These are phyloP conservation scores for Channallabes apus DNA, from an alignment of 2,797 vertebrate genomes.

Conservation along the genomic window DNA sequence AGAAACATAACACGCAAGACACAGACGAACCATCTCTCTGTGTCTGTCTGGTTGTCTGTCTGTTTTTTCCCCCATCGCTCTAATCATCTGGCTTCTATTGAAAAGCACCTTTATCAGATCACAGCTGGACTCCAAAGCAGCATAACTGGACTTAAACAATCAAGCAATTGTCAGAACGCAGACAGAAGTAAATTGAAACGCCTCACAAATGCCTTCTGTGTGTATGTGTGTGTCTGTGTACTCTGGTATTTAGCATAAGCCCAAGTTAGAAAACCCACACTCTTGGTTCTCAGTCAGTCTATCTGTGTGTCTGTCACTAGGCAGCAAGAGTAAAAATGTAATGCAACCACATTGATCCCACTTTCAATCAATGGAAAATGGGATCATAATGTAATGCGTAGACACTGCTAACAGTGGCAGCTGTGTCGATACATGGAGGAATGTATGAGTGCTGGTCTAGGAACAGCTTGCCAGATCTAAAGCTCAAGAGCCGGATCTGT, in stretches of 20 bases:
- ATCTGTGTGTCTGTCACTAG: constrained; percentile 24
- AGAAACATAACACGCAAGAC: constrained; percentile 24
- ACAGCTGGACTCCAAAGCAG: constrained; percentile 34
- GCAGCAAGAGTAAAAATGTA: constrained; percentile 31
- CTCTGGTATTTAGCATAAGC: constrained; percentile 26
- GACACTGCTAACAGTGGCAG: constrained; percentile 25
- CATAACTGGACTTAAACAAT: constrained; percentile 43
- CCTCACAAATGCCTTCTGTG: constrained; percentile 43
- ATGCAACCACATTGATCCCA: constrained; percentile 39
- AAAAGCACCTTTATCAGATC: constrained; percentile 52
- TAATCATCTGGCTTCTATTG: constrained; percentile 18
- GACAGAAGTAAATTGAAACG: constrained; percentile 50
- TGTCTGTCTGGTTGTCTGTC: neutral
- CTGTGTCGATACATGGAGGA: neutral
- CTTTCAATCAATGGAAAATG: constrained; percentile 44
- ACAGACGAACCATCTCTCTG: neutral
- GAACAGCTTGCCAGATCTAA: constrained; percentile 4
- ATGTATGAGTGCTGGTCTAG: neutral
- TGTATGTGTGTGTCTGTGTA: constrained; percentile 45
- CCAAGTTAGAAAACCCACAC: constrained; percentile 47
- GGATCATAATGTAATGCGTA: constrained; percentile 37
- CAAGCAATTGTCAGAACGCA: constrained; percentile 39
- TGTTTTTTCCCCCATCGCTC: neutral
- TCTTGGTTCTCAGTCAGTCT: constrained; percentile 11
- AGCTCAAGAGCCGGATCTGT: constrained; percentile 7